Percentiles rank a stretch among this genome's conserved stretches.
These are phyloP conservation scores for Siniperca knerii DNA, from an alignment of 2,113 vertebrate species.

Conservation along the genomic window DNA sequence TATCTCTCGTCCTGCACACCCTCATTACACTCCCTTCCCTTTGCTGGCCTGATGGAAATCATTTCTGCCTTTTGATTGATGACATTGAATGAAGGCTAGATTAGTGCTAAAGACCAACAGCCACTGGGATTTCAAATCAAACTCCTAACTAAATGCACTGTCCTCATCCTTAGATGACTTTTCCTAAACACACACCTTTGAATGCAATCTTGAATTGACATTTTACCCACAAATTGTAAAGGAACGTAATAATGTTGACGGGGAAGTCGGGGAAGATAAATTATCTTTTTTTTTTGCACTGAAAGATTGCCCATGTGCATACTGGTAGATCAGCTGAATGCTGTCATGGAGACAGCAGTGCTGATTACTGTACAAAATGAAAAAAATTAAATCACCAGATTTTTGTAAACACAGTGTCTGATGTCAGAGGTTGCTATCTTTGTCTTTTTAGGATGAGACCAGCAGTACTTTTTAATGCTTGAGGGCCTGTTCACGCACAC, in stretches of 20 bases:
- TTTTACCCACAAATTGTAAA: background rate
- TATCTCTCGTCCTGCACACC: background rate
- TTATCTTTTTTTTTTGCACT: background rate
- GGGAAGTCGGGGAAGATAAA: background rate
- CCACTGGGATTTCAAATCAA: slow-evolving; percentile 1
- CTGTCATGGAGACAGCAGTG: slow-evolving; percentile 6
- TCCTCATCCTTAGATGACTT: background rate
- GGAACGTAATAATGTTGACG: background rate
- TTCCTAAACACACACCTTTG: background rate
- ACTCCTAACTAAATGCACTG: background rate
- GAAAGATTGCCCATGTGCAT: background rate
- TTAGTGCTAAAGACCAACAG: slow-evolving; percentile 24
- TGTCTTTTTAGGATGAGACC: background rate
- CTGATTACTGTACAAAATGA: background rate
- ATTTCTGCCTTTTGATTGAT: slow-evolving; percentile 38
- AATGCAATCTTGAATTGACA: background rate
- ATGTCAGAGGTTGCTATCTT: background rate
- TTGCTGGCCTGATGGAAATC: slow-evolving; percentile 10
- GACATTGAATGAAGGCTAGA: slow-evolving; percentile 7
- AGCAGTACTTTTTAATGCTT: background rate
- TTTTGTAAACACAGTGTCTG: background rate
- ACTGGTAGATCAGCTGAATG: background rate
- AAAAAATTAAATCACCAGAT: background rate
- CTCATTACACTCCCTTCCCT: background rate
- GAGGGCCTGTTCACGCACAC: background rate